These are phyloP conservation scores for Orthosia incerta DNA, from an alignment of 2,888 invertebrate genomes.

Conservation along the genomic window DNA sequence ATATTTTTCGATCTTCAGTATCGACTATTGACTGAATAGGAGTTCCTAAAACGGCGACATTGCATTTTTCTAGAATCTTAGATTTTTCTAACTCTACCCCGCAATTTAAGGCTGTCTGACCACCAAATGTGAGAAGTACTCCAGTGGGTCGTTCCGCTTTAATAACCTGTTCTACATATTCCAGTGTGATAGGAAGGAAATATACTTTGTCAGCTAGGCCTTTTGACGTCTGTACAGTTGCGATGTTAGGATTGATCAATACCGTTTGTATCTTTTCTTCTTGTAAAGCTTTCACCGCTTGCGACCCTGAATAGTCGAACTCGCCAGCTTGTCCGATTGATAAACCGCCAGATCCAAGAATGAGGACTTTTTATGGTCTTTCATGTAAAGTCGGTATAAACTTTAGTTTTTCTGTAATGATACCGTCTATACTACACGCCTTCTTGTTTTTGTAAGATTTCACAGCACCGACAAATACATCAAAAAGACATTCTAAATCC, in stretches of 20 bases:
- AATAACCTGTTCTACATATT: conserved; percentile 99
- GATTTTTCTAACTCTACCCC: conserved; percentile 97
- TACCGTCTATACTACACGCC: conserved; percentile 82
- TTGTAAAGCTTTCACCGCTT: conserved; percentile 98
- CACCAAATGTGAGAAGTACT: conserved; percentile 99
- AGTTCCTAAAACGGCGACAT: conserved; percentile 98
- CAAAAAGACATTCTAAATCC: conserved; percentile 98
- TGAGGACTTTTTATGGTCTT: conserved; percentile 93
- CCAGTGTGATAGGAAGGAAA: conserved; percentile 98
- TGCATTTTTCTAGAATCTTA: conserved; percentile 96
- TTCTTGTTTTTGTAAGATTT: conserved; percentile 85
- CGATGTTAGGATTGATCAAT: conserved; percentile 99
- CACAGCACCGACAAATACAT: conserved; percentile 96
- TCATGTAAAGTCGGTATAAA: conserved; percentile 84
- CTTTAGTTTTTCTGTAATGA: conserved; percentile 89
- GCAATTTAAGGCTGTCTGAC: conserved; percentile 99
- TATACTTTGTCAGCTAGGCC: conserved; percentile 99
- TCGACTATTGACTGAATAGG: conserved; percentile 98
- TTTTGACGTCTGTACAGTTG: conserved; percentile 99
- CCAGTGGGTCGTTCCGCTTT: conserved; percentile 98
- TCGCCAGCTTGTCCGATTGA: conserved; percentile 99
- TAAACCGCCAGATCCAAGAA: conserved; percentile 98
- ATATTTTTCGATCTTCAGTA: conserved; percentile 99
- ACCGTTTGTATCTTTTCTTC: conserved; percentile 99
- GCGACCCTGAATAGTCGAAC: conserved; percentile 99